Evolutionary conservation across 2,888 invertebrate genomes (phyloP), one percentile per base, ranked within the genome.

Genomic region (Bellardia pandia): DNA sequence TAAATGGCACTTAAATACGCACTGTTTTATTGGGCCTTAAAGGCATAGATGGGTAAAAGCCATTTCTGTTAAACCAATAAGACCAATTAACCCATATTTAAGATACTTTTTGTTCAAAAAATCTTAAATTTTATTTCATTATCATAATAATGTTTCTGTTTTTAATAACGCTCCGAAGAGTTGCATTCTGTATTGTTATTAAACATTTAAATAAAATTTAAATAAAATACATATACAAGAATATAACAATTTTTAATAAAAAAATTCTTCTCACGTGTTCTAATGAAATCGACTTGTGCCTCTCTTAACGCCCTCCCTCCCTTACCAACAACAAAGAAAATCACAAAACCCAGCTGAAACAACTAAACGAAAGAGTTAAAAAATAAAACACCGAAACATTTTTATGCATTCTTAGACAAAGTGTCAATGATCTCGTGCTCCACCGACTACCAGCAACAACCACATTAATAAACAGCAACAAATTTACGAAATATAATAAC

Each of bases 361-460:
- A 64, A 75, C 16, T 64, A 23, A 75, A 71, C 58, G 51, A 75
- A 69, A 40, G 58, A 76, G 56, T 64, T 23, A 64, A 45, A 42
- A 68, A 86, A 74, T 56, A 74, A 51, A 42, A 69, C 78, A 33
- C 37, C 56, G 14, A 86, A 86, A 78, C 62, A 86, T 79, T 83
- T 91, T 92, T 92, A 90, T 91, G 91, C 91, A 91, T 90, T 92
- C 91, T 90, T 90, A 91, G 90, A 90, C 90, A 88, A 91, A 91
- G 91, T 91, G 91, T 91, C 91, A 91, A 91, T 91, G 91, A 91
- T 91, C 91, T 83, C 51, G 71, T 48, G 89, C 90, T 89, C 90
- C 82, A 87, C 90, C 83, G 85, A 90, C 62, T 42, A 48, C 42
- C 79, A 58, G 60, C 68, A 74, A 66, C 62, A 80, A 45, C 23